Conservation (phyloP, 2,888 invertebrate genomes). For the Polydrusus pterygomalis region DNA sequence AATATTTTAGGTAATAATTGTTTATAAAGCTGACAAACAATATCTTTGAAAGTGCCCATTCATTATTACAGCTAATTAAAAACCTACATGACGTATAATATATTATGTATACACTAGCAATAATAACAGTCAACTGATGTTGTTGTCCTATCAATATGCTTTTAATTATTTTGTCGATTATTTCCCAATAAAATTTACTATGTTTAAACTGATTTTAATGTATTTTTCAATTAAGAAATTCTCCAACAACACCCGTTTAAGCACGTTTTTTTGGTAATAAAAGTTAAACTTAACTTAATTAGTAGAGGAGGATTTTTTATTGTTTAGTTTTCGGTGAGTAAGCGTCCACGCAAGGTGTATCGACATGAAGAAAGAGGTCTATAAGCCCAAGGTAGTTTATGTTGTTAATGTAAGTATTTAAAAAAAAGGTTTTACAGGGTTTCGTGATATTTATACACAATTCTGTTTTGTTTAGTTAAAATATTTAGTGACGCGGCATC, state of each 20-base stretch:
- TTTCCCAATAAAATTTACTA: slow-evolving; percentile 20
- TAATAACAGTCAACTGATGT: not conserved
- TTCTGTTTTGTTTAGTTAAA: too few relatives aligned
- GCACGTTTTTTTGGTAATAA: slow-evolving; percentile 30
- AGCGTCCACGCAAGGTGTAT: not conserved
- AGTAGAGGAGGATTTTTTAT: not conserved
- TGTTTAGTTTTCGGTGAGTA: slow-evolving; percentile 7
- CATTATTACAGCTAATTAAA: not conserved
- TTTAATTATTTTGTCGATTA: slow-evolving; percentile 27
- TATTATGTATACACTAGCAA: not conserved
- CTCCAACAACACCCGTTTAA: slow-evolving; percentile 11
- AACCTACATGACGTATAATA: too few relatives aligned
- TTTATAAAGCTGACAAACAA: too few relatives aligned
- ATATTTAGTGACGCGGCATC: too few relatives aligned
- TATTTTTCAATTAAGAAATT: slow-evolving; percentile 12
- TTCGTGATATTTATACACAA: too few relatives aligned
- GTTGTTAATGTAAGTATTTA: slow-evolving; percentile 40
- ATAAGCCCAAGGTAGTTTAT: slow-evolving; percentile 41
- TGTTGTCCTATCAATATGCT: slow-evolving; percentile 10
- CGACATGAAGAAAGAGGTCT: slow-evolving; percentile 49
- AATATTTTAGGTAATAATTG: too few relatives aligned
- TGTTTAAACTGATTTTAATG: slow-evolving; percentile 20
- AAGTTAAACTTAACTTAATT: not conserved
- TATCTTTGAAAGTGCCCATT: not conserved
- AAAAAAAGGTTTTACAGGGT: not conserved